Percentiles rank a stretch among this genome's conserved stretches.
Evolutionary conservation across 2,113 vertebrate genomes (phyloP).

Genomic region (Phyllopteryx taeniolatus): DNA sequence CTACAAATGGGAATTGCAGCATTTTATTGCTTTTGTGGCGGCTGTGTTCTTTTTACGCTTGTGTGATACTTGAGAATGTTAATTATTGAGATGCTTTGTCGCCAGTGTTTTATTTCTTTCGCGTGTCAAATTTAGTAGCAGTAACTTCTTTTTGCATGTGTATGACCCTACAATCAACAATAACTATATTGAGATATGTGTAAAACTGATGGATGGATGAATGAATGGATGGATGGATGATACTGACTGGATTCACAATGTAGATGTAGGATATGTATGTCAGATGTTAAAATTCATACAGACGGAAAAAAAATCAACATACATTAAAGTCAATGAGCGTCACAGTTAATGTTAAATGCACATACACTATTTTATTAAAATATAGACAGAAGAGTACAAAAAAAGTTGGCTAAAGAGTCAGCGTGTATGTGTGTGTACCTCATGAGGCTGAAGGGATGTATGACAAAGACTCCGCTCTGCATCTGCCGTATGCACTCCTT

Average conservation of each 20-base stretch:
- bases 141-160: background rate
- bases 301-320: background rate
- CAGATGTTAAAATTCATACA: background rate
- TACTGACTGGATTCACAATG: too few species aligned
- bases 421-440: slow-evolving; percentile 53
- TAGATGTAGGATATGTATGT: too few species aligned
- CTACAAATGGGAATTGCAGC: background rate
- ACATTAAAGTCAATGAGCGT: background rate
- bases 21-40: background rate
- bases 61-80: background rate
- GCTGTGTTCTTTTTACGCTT: background rate
- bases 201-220: background rate
- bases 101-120: background rate
- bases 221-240: background rate
- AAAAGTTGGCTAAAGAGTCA: background rate
- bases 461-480: slow-evolving; percentile 69
- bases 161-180: background rate
- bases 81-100: background rate
- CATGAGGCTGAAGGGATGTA: slow-evolving; percentile 76
- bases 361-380: background rate
- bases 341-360: background rate
- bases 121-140: background rate
- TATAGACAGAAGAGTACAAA: background rate
- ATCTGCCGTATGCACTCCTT: slow-evolving; percentile 69
- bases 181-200: background rate